A percentile compares a stretch with the other conserved stretches of the same genome.
Evolutionary conservation across 2,113 vertebrate genomes (phyloP).

Genomic region (Nansenia antarctica): DNA sequence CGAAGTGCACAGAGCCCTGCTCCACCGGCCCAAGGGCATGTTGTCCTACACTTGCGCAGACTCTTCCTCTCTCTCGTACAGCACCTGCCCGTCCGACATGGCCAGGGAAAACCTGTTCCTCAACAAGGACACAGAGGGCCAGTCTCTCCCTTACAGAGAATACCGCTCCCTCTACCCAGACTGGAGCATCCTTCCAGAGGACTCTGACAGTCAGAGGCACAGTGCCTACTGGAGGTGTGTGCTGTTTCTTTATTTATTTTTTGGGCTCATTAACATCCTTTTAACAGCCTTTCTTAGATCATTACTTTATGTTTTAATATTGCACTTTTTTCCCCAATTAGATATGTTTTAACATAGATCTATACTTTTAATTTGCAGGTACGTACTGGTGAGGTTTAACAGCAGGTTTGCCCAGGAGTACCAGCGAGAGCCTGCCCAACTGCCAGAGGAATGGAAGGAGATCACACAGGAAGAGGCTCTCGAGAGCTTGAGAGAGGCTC

Average conservation of each 20-base stretch:
- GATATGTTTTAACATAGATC: not conserved
- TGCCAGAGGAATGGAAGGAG: slow-evolving; percentile 61
- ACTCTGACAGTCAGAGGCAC: slow-evolving; percentile 28
- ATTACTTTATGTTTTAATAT: not conserved
- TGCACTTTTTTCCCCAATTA: not conserved
- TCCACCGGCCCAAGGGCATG: slow-evolving; percentile 67
- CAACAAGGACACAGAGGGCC: slow-evolving; percentile 23
- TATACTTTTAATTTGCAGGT: slow-evolving; percentile 35
- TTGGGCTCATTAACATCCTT: not conserved
- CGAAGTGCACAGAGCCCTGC: slow-evolving; percentile 51
- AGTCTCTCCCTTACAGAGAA: slow-evolving; percentile 25
- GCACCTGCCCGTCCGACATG: slow-evolving; percentile 33
- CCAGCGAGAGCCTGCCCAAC: slow-evolving; percentile 29
- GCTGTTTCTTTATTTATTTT: not conserved
- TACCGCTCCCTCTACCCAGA: slow-evolving; percentile 53
- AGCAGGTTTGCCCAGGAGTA: slow-evolving; percentile 60
- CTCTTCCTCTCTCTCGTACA: slow-evolving; percentile 25
- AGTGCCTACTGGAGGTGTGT: slow-evolving; percentile 69
- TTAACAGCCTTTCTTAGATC: not conserved
- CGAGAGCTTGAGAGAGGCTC: slow-evolving; percentile 47
- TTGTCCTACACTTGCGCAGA: slow-evolving; percentile 24
- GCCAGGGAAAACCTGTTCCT: slow-evolving; percentile 10
- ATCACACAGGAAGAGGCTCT: slow-evolving; percentile 62
- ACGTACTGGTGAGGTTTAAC: slow-evolving; percentile 65
- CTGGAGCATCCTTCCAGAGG: slow-evolving; percentile 56